phyloP scores from a whole-genome alignment of 2,113 vertebrate genomes.

The Morphnarchus princeps region DNA sequence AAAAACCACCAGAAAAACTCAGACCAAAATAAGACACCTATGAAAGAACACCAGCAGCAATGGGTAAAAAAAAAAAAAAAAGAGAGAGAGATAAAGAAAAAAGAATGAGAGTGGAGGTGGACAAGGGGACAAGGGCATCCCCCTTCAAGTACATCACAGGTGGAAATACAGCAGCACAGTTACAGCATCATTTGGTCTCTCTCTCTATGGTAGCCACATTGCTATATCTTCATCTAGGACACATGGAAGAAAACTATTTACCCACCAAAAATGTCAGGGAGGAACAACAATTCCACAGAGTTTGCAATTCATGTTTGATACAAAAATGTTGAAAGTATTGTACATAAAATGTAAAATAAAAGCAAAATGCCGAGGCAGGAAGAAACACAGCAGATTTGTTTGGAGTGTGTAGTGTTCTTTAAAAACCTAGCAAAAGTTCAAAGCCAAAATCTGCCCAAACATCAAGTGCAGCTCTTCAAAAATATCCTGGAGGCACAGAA shows the following conservation, averaged over 20 bases:
- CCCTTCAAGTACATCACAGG: conserved; percentile 63
- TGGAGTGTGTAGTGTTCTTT: background rate
- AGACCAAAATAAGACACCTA: background rate
- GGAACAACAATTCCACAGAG: background rate
- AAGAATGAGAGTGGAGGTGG: background rate
- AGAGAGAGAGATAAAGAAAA: background rate
- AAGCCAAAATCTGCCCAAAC: background rate
- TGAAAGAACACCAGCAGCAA: background rate
- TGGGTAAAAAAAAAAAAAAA: background rate
- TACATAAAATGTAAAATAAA: background rate
- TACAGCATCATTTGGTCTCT: conserved; percentile 43
- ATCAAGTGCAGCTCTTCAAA: background rate
- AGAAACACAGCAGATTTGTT: background rate
- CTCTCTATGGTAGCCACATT: conserved; percentile 15
- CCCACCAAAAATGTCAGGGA: background rate
- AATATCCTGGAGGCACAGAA: background rate
- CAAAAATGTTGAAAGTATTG: background rate
- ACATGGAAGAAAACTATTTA: conserved; percentile 54
- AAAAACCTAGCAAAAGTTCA: background rate
- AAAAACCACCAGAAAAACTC: background rate
- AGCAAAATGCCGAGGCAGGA: background rate
- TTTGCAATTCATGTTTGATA: background rate
- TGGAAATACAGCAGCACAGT: conserved; percentile 52
- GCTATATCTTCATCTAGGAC: conserved; percentile 34
- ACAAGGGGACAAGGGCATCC: background rate